Conservation (phyloP, 2,797 vertebrate species). For the Passerculus sandwichensis region DNA sequence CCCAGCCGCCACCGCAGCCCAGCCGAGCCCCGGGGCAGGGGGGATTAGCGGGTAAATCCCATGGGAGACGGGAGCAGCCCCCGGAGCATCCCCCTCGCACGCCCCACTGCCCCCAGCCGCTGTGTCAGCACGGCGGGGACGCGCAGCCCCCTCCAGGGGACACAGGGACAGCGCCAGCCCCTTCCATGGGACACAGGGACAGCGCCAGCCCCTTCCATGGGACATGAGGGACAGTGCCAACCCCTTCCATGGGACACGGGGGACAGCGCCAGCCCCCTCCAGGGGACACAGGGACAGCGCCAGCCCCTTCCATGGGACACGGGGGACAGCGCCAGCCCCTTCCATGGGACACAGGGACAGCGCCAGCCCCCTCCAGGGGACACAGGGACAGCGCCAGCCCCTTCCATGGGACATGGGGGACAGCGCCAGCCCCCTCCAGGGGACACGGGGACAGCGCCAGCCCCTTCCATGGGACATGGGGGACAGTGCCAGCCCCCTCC, state of each 20-base stretch:
- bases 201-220: background rate
- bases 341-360: background rate
- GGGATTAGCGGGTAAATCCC: slow-evolving; percentile 56
- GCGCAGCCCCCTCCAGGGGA: too few relatives aligned
- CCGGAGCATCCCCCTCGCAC: background rate
- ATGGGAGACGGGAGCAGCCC: background rate
- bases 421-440: background rate
- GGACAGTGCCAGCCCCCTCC: too few relatives aligned
- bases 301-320: background rate
- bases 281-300: background rate
- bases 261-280: background rate
- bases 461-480: background rate
- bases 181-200: too few relatives aligned
- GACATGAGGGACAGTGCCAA: too few relatives aligned
- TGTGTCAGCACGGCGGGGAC: slow-evolving; percentile 11
- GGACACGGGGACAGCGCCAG: background rate
- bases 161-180: background rate
- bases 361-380: background rate
- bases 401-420: background rate
- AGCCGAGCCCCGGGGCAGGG: background rate
- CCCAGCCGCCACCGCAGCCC: background rate
- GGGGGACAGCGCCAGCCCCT: too few relatives aligned
- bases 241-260: background rate
- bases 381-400: background rate
- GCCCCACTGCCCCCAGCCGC: background rate